phyloP scores from a whole-genome alignment of 2,113 vertebrate species.

The Nettapus auritus region DNA sequence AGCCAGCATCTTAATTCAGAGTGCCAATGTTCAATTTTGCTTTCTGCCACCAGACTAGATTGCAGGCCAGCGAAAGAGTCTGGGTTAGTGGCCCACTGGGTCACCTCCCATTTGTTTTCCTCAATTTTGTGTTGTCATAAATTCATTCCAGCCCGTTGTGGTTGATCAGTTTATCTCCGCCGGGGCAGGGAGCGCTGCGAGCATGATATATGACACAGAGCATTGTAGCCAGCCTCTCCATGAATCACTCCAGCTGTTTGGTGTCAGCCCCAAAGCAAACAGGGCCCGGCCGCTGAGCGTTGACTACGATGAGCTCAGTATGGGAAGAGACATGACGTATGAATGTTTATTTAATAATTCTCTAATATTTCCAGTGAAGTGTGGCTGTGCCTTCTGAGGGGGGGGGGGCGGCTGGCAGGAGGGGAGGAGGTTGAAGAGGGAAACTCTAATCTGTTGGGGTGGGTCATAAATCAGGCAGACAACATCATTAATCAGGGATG shows the following conservation, averaged over 20 bases:
- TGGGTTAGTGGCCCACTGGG: conserved; percentile 83
- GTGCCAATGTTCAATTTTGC: conserved; percentile 84
- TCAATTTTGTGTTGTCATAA: conserved; percentile 93
- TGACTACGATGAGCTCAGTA: conserved; percentile 83
- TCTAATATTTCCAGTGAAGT: conserved; percentile 86
- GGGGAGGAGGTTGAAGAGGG: conserved; percentile 73
- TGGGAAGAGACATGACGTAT: conserved; percentile 87
- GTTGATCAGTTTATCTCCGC: conserved; percentile 85
- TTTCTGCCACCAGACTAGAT: conserved; percentile 84
- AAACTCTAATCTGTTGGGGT: conserved; percentile 85
- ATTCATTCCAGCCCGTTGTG: conserved; percentile 91
- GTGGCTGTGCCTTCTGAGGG: conserved; percentile 69
- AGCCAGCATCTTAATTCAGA: conserved; percentile 83
- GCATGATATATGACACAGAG: conserved; percentile 86
- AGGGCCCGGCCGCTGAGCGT: conserved; percentile 76
- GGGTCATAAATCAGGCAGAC: conserved; percentile 90
- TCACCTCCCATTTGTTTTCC: conserved; percentile 90
- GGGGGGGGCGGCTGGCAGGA: conserved; percentile 42
- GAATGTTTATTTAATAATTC: conserved; percentile 93
- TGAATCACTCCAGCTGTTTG: conserved; percentile 92
- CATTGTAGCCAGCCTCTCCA: conserved; percentile 86
- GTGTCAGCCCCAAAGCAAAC: conserved; percentile 88
- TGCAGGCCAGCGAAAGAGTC: conserved; percentile 79
- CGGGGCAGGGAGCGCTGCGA: conserved; percentile 82
- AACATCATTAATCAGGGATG: conserved; percentile 91